Base-by-base conservation (phyloP, 2,113 vertebrate species). In the Pao palembangensis region DNA sequence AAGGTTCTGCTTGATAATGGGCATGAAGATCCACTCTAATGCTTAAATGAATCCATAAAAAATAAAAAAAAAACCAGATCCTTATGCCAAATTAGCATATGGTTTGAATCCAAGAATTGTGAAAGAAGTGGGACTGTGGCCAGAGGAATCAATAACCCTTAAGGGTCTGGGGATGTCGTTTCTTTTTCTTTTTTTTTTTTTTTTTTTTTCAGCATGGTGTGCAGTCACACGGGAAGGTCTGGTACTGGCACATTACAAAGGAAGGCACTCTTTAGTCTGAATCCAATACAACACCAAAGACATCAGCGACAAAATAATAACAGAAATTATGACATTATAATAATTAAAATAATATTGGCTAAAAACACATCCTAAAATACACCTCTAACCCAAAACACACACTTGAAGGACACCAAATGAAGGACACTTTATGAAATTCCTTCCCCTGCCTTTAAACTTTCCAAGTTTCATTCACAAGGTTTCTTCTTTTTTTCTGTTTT, bases 181-280 rank as follows among this genome's bases (percentile, higher is more conserved):
- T 28, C 25, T 28, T 28, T 28, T 28, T 28, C 5, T 28, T 6
- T 28, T 28, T 28, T 85, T 28, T 28, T 28, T 28, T 28, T 6
- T 28, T 28, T 28, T 85, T 73, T 73, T 80, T 55, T 51, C 72
- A 82, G 52, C 84, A 66, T 69, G 64, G 69, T 85, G 82, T 87
- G 88, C 90, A 91, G 89, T 90, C 87, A 91, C 89, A 90, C 44
- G 87, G 88, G 86, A 82, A 83, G 69, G 76, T 78, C 73, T 82
- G 85, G 84, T 82, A 70, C 84, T 84, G 79, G 84, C 75, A 81
- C 82, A 71, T 85, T 78, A 83, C 79, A 82, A 89, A 78, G 80
- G 82, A 85, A 89, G 79, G 78, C 82, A 87, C 82, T 87, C 69
- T 79, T 86, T 68, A 69, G 72, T 88, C 84, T 76, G 78, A 90